Percentiles rank a stretch among this genome's conserved stretches.
Evolutionary conservation across 2,888 invertebrate genomes (phyloP).

Genomic region (Noctua comes): DNA sequence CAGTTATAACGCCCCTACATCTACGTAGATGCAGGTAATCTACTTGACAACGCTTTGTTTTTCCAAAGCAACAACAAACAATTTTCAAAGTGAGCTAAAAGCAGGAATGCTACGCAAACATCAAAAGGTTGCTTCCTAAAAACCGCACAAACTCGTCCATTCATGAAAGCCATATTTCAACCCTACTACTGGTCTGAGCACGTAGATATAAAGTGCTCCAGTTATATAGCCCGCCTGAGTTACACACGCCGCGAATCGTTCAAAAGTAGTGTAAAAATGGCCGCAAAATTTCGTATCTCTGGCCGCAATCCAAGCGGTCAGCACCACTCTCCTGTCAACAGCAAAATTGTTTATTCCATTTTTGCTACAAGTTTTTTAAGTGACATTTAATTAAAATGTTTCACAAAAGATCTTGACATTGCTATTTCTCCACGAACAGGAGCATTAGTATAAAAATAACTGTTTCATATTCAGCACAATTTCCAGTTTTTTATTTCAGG

Average conservation of each 20-base stretch:
- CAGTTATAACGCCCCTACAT: conserved; percentile 29
- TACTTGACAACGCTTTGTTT: conserved; percentile 28
- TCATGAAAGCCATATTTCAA: conserved; percentile 72
- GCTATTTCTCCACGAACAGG: conserved; percentile 18
- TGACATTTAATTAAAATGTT: conserved; percentile 58
- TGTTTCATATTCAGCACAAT: conserved; percentile 34
- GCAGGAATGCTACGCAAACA: conserved; percentile 61
- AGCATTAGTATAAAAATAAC: conserved; percentile 23
- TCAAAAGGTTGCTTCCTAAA: conserved; percentile 67
- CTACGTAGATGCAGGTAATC: conserved; percentile 2
- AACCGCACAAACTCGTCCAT: conserved; percentile 65
- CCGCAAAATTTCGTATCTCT: conserved; percentile 71
- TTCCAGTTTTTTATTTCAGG: conserved; percentile 31
- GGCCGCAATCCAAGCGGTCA: conserved; percentile 76
- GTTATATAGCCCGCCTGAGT: conserved; percentile 61
- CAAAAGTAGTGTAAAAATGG: conserved; percentile 74
- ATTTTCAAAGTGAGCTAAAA: conserved; percentile 56
- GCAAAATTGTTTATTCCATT: conserved; percentile 64
- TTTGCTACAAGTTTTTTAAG: conserved; percentile 49
- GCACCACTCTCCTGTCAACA: conserved; percentile 67
- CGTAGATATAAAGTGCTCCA: conserved; percentile 55
- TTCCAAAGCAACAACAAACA: conserved; percentile 38
- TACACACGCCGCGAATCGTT: conserved; percentile 68
- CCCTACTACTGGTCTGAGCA: conserved; percentile 62
- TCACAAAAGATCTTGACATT: conserved; percentile 42